phyloP scores from a whole-genome alignment of 2,888 invertebrate genomes.

The Catocala nupta region DNA sequence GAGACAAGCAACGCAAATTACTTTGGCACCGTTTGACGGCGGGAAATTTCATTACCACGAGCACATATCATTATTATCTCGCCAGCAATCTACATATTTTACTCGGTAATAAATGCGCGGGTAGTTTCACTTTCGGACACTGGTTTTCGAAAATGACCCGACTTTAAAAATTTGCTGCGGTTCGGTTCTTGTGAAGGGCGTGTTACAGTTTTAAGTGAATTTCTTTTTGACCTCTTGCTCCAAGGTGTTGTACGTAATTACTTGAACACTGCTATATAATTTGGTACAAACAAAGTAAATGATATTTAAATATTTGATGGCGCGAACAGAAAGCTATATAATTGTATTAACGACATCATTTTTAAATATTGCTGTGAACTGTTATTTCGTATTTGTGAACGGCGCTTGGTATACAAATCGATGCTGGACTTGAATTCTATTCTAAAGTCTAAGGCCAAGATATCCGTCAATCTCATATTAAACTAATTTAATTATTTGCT shows the following conservation, averaged over 20 bases:
- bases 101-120: constrained; percentile 85
- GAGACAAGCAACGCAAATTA: constrained; percentile 87
- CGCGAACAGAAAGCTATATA: constrained; percentile 47
- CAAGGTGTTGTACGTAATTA: constrained; percentile 83
- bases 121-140: constrained; percentile 87
- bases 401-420: no score
- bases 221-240: constrained; percentile 86
- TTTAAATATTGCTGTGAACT: background rate
- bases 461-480: no score
- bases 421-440: no score
- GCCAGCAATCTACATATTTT: constrained; percentile 87
- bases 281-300: constrained; percentile 79
- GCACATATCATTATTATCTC: constrained; percentile 88
- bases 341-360: constrained; percentile 24
- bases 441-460: no score
- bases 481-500: no score
- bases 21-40: constrained; percentile 87
- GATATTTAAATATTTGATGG: constrained; percentile 73
- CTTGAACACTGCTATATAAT: constrained; percentile 76
- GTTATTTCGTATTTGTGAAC: no score
- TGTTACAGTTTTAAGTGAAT: constrained; percentile 87
- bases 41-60: constrained; percentile 88
- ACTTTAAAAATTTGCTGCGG: constrained; percentile 78
- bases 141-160: constrained; percentile 86
- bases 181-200: constrained; percentile 80